Conservation (phyloP, 2,113 vertebrate species). For the Hemiprocne comata region DNA sequence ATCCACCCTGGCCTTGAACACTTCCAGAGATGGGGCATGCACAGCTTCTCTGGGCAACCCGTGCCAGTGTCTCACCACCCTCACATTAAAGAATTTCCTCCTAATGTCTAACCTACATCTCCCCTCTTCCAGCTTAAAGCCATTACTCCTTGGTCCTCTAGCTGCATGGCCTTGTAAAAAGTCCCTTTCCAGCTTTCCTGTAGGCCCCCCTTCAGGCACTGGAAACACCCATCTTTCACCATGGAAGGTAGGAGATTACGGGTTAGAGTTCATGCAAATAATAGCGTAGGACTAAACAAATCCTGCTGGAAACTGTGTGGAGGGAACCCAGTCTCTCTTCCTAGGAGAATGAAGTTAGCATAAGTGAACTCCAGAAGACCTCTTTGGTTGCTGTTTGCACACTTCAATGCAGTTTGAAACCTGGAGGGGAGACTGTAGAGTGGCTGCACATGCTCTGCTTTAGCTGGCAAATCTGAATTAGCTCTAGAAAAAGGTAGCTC, state of each 20-base stretch:
- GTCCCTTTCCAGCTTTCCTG: too few relatives aligned
- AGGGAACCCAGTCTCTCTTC: not conserved
- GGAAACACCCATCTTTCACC: not conserved
- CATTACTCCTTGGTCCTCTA: too few relatives aligned
- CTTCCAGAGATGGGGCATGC: too few relatives aligned
- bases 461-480: not conserved
- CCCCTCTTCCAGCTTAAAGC: too few relatives aligned
- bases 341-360: not conserved
- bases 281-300: not conserved
- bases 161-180: too few relatives aligned
- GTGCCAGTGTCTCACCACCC: too few relatives aligned
- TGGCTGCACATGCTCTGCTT: not conserved
- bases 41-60: too few relatives aligned
- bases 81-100: too few relatives aligned
- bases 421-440: not conserved
- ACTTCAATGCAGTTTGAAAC: not conserved
- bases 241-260: not conserved
- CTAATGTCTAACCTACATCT: too few relatives aligned
- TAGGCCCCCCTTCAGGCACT: too few relatives aligned
- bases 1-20: too few relatives aligned
- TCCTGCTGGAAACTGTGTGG: not conserved
- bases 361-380: not conserved
- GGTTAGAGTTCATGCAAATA: not conserved
- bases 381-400: not conserved
- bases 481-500: not conserved